Evolutionary conservation across 2,797 vertebrate species (phyloP).

Genomic region (Trichosurus vulpecula): DNA sequence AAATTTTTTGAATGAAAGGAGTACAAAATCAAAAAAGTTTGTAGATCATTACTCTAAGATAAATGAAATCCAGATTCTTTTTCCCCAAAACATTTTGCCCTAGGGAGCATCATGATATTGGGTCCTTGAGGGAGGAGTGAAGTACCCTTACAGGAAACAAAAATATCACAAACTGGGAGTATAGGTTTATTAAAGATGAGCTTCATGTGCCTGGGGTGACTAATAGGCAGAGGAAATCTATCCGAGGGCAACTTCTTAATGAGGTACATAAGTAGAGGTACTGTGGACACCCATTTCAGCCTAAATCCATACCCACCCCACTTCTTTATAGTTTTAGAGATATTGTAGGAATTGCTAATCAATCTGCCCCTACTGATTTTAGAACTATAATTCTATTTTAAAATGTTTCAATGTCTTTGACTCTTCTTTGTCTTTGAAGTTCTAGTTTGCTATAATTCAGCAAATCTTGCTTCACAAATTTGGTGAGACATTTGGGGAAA

Average conservation of each 20-base stretch:
- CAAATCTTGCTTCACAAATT: constrained; percentile 75
- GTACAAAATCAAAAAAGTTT: neutral
- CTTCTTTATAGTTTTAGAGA: neutral
- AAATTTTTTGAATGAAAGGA: neutral
- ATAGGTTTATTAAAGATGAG: neutral
- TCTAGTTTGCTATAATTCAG: constrained; percentile 61
- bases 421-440: constrained; percentile 76
- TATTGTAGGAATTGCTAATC: constrained; percentile 42
- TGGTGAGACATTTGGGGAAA: constrained; percentile 41
- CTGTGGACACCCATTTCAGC: neutral
- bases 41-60: neutral
- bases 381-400: constrained; percentile 63
- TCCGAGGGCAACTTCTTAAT: constrained; percentile 39
- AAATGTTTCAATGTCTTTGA: constrained; percentile 68
- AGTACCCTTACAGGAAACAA: neutral
- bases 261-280: neutral
- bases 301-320: neutral
- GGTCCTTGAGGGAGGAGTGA: neutral
- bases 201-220: neutral
- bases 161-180: neutral
- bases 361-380: constrained; percentile 53
- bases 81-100: neutral
- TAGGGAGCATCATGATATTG: neutral
- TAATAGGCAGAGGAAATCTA: constrained; percentile 3
- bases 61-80: neutral